Conservation (phyloP, 2,888 invertebrate genomes). For the Flexamia atlantica region DNA sequence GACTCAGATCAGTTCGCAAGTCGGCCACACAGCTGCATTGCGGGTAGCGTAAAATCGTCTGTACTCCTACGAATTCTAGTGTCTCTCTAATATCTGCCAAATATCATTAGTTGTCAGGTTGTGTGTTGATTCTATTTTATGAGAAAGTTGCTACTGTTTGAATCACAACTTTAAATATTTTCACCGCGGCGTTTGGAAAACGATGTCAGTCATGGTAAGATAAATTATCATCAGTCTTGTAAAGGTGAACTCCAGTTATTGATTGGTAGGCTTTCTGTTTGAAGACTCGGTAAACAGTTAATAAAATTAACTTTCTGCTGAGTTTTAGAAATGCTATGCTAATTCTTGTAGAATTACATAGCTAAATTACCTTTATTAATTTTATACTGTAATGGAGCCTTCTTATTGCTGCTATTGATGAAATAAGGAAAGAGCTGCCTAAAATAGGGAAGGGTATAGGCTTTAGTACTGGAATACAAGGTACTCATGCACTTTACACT, state of each 20-base stretch:
- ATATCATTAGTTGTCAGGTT: background rate
- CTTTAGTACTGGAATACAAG: too few relatives aligned
- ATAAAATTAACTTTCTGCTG: too few relatives aligned
- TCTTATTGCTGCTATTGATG: too few relatives aligned
- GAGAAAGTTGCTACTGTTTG: background rate
- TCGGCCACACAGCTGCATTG: conserved; percentile 53
- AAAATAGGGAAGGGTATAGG: too few relatives aligned
- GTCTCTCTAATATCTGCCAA: background rate
- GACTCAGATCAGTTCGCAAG: background rate
- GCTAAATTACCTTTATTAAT: too few relatives aligned
- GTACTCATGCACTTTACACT: too few relatives aligned
- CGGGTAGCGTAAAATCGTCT: conserved; percentile 45
- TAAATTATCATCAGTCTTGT: background rate
- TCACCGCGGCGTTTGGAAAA: background rate
- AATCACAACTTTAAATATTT: conserved; percentile 15
- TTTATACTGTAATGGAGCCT: too few relatives aligned
- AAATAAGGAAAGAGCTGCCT: too few relatives aligned
- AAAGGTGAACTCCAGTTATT: conserved; percentile 19
- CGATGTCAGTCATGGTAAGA: conserved; percentile 52
- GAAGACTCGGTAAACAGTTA: too few relatives aligned
- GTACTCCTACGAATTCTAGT: background rate
- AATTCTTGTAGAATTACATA: too few relatives aligned
- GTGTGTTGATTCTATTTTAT: background rate
- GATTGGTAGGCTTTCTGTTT: conserved; percentile 14
- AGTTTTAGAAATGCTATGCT: too few relatives aligned